Conservation (phyloP, 2,888 invertebrate genomes). For the Eupithecia pulchellata region DNA sequence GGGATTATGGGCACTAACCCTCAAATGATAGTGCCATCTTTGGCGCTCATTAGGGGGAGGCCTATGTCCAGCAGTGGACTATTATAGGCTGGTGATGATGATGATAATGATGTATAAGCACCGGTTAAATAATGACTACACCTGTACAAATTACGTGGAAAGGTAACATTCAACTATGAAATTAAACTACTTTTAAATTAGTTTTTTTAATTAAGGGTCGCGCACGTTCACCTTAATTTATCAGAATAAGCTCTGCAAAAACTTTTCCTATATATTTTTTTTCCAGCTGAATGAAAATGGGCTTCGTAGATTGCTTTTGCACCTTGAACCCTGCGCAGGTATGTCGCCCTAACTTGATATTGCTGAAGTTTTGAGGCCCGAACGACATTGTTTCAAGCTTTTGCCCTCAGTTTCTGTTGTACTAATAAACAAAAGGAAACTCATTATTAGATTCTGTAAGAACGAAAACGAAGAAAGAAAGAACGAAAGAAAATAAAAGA, state of each 20-base stretch:
- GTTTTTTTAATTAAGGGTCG: slow-evolving; percentile 7
- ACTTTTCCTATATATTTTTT: slow-evolving; percentile 14
- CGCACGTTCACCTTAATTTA: background rate
- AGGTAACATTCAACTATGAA: slow-evolving; percentile 1
- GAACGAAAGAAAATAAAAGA: background rate
- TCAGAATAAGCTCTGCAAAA: slow-evolving; percentile 1
- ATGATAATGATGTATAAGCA: too few species aligned
- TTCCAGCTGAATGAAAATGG: slow-evolving; percentile 5
- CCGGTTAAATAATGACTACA: too few species aligned
- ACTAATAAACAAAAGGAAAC: background rate
- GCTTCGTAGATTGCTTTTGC: slow-evolving; percentile 1
- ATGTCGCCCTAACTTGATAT: slow-evolving; percentile 6
- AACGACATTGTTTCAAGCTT: slow-evolving; percentile 11
- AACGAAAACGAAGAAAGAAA: too few species aligned
- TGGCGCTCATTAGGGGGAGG: too few species aligned
- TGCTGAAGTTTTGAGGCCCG: slow-evolving; percentile 12
- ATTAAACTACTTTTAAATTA: slow-evolving; percentile 8
- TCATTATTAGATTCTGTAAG: background rate
- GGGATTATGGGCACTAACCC: too few species aligned
- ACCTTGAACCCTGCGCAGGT: slow-evolving; percentile 4
- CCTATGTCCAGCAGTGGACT: too few species aligned
- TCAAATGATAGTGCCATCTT: too few species aligned
- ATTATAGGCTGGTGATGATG: too few species aligned
- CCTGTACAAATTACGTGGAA: slow-evolving; percentile 2
- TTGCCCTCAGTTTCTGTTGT: background rate